A percentile compares a stretch with the other conserved stretches of the same genome.
Evolutionary conservation across 2,888 invertebrate species (phyloP).

Genomic region (Agrypnus murinus): DNA sequence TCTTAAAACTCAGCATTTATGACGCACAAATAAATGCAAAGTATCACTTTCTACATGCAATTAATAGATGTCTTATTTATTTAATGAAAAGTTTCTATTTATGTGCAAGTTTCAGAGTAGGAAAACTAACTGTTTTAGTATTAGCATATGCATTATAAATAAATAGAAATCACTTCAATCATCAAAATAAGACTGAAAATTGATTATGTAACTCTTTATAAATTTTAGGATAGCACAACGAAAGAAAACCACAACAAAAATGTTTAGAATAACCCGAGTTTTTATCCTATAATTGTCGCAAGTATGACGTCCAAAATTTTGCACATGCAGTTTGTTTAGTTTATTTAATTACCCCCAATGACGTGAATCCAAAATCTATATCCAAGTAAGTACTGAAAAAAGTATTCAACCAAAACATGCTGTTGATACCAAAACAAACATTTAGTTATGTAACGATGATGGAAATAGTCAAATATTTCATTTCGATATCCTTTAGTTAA

Average conservation of each 20-base stretch:
- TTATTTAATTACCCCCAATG: neutral
- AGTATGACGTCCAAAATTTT: neutral
- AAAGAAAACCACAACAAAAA: too few relatives aligned
- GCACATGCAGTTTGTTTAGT: conserved; percentile 6
- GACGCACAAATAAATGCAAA: conserved; percentile 3
- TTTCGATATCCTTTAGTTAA: too few relatives aligned
- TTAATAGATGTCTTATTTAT: neutral
- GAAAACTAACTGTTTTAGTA: too few relatives aligned
- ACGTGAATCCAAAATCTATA: conserved; percentile 2
- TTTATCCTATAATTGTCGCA: neutral
- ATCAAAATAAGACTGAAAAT: too few relatives aligned
- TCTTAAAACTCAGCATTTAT: conserved; percentile 6
- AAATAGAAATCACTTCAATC: too few relatives aligned
- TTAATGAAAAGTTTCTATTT: neutral
- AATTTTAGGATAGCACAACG: too few relatives aligned
- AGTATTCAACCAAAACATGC: neutral
- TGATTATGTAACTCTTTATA: too few relatives aligned
- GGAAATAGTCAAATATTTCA: too few relatives aligned
- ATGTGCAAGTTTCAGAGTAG: too few relatives aligned
- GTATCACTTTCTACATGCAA: conserved; percentile 18
- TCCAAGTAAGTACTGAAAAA: neutral
- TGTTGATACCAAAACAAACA: neutral
- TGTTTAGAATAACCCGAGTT: too few relatives aligned
- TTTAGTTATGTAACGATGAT: neutral
- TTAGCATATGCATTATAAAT: too few relatives aligned